Evolutionary conservation across 2,888 invertebrate species (phyloP), one percentile per base, ranked within the genome.

Genomic region (Phytoseiulus persimilis): DNA sequence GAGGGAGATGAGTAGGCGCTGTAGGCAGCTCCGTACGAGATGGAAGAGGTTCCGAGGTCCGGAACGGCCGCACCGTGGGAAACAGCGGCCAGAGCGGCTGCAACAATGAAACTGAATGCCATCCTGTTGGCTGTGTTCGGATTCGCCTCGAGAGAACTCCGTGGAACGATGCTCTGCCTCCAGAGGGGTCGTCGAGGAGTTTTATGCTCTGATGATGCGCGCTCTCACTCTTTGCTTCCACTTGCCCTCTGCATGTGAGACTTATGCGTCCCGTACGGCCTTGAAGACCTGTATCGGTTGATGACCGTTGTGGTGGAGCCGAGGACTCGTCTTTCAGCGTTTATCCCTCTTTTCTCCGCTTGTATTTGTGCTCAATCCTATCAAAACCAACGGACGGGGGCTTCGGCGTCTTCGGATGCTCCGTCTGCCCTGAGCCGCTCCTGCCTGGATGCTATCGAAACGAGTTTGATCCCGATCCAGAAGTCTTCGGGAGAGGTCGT

Each of bases 211-310:
- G n/a, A 33, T 2, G 28, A n/a, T 28, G 39, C 9, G 11, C 33
- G 87, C 87, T 33, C 87, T 87, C 33, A 39, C 87, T 45, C 84
- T 31, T 3, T 31, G 87, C 18, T 65, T 65, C 65, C 65, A 65
- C 65, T 65, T 28, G 65, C 65, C 65, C 65, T 65, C 65, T 87
- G 32, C 28, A 33, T 45, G 32, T 45, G 32, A 31, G 31, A 87
- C 32, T 45, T 33, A 28, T 28, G 45, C 45, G 32, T 87, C 11
- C 39, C 87, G 11, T n/a, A 6, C 45, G 33, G 9, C 87, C 87
- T 87, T 87, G 87, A 45, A 87, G 87, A 45, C 9, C 33, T 28
- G 28, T 87, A 87, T 87, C 87, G 87, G 87, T 87, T 87, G 32
- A 87, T 45, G 87, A 87, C 87, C 65, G 65, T 65, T 65, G 14